These are phyloP conservation scores for Calliphora vicina DNA, from an alignment of 1,140 invertebrate genomes.

Conservation along the genomic window DNA sequence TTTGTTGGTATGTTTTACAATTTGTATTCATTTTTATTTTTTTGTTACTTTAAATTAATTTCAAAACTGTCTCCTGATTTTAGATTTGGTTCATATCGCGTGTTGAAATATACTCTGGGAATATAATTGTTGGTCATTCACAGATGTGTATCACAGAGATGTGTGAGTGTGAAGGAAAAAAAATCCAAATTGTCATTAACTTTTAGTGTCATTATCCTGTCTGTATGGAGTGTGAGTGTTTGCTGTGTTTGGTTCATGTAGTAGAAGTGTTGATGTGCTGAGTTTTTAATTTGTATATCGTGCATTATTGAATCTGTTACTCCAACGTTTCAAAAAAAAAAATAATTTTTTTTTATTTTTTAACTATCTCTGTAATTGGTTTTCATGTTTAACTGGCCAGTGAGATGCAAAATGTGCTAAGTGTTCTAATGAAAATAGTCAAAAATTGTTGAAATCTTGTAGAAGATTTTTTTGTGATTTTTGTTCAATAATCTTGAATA, in stretches of 20 bases:
- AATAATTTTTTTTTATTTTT: neutral
- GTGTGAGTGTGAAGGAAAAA: neutral
- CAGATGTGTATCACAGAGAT: neutral
- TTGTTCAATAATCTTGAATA: too few relatives aligned
- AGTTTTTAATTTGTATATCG: neutral
- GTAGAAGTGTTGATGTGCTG: neutral
- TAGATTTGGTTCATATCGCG: neutral
- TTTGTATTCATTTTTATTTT: too few relatives aligned
- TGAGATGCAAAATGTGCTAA: neutral
- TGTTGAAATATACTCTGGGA: neutral
- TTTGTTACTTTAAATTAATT: neutral
- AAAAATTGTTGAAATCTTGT: too few relatives aligned
- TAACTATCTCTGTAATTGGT: neutral
- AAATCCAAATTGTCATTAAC: slow-evolving; percentile 14
- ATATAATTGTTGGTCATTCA: neutral
- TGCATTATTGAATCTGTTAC: neutral
- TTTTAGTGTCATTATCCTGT: slow-evolving; percentile 15
- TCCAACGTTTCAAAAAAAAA: neutral
- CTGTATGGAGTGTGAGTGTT: neutral
- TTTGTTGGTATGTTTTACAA: neutral
- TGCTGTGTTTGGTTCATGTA: neutral
- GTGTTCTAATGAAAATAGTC: too few relatives aligned
- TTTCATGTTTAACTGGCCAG: neutral
- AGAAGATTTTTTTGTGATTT: too few relatives aligned
- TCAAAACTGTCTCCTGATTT: neutral